Percentiles rank a stretch among this genome's conserved stretches.
These are phyloP conservation scores for Folsomia manolachei DNA, from an alignment of 2,888 invertebrate species.

Conservation along the genomic window DNA sequence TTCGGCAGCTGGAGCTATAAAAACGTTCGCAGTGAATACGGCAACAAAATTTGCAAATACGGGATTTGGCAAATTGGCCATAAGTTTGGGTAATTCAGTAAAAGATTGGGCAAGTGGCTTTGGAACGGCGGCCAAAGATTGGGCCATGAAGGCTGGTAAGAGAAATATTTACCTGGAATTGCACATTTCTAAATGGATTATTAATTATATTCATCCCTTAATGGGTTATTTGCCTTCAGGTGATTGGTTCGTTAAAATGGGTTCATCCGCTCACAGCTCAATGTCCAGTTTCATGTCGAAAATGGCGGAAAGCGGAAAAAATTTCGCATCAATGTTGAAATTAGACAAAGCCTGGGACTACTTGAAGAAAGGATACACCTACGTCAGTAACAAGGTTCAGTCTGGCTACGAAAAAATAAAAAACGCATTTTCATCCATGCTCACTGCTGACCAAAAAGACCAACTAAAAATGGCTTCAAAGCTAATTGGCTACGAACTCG, in stretches of 20 bases:
- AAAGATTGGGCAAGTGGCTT: too few relatives aligned
- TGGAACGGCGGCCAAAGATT: not conserved
- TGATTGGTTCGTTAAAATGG: too few relatives aligned
- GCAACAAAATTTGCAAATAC: not conserved
- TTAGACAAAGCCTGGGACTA: not conserved
- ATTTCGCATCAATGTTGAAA: not conserved
- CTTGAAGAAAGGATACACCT: not conserved
- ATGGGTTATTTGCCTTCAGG: not conserved
- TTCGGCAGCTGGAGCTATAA: not conserved
- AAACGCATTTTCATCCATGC: not conserved
- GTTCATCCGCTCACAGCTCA: too few relatives aligned
- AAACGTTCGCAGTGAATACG: not conserved
- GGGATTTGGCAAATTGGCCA: not conserved
- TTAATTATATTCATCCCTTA: not conserved
- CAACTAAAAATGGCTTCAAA: not conserved
- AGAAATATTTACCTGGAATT: not conserved
- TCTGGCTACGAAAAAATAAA: not conserved
- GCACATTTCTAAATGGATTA: not conserved
- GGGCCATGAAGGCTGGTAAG: not conserved
- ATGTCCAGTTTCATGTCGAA: too few relatives aligned
- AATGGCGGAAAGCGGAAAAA: too few relatives aligned
- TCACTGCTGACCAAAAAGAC: not conserved
- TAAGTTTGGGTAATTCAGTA: too few relatives aligned
- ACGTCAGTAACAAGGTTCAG: not conserved
- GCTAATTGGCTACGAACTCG: not conserved